Conservation (phyloP, 2,888 invertebrate genomes). For the Rhyacophila evoluta region DNA sequence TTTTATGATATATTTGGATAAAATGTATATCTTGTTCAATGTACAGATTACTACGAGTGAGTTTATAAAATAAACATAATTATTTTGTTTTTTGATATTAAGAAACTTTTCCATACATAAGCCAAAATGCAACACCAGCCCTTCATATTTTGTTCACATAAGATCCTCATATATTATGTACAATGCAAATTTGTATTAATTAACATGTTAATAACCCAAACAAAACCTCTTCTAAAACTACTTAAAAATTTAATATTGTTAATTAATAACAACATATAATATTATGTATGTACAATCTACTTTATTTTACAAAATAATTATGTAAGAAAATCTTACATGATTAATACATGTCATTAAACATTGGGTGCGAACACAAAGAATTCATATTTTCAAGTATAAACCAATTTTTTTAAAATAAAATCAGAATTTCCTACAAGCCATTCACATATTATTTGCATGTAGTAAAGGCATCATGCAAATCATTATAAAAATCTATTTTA, state of each 20-base stretch:
- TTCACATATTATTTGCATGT: background rate
- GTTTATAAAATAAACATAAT: too few species aligned
- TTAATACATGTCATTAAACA: background rate
- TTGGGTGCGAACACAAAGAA: background rate
- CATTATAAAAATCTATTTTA: background rate
- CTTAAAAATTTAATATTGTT: background rate
- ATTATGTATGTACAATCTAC: background rate
- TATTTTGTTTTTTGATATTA: too few species aligned
- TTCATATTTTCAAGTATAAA: background rate
- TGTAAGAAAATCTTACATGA: background rate
- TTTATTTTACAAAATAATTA: background rate
- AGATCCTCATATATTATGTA: background rate
- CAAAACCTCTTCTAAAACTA: background rate
- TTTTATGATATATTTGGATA: too few species aligned
- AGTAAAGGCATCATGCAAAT: background rate
- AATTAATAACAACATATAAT: background rate
- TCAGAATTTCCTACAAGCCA: background rate
- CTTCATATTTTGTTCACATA: background rate
- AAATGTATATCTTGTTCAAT: too few species aligned
- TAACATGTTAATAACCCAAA: background rate
- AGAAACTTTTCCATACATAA: too few species aligned
- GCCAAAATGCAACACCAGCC: background rate
- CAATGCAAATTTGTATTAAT: background rate
- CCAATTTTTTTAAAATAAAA: background rate
- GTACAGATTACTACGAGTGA: too few species aligned